phyloP scores from a whole-genome alignment of 2,888 invertebrate genomes.

The Eumacrocentrus americanus region DNA sequence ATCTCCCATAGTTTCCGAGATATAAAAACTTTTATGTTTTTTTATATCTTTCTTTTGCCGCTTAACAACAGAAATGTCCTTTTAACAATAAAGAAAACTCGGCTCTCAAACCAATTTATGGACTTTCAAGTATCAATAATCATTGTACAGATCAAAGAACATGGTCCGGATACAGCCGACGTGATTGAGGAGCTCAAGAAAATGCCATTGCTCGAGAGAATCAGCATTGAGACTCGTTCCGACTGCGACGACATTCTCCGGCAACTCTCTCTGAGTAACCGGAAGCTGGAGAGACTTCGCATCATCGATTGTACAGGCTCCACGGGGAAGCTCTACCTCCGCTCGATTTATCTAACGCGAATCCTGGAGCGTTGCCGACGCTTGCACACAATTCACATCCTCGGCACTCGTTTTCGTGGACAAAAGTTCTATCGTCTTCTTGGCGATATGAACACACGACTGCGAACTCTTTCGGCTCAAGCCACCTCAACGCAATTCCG shows the following conservation, averaged over 20 bases:
- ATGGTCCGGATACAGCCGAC: slow-evolving; percentile 36
- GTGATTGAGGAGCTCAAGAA: slow-evolving; percentile 47
- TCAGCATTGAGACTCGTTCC: slow-evolving; percentile 40
- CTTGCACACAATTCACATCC: slow-evolving; percentile 48
- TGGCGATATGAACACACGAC: slow-evolving; percentile 40
- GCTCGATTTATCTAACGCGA: slow-evolving; percentile 43
- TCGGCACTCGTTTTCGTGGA: slow-evolving; percentile 45
- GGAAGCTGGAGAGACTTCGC: slow-evolving; percentile 43
- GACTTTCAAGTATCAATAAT: no score
- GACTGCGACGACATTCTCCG: slow-evolving; percentile 49
- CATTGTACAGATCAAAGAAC: slow-evolving; percentile 38
- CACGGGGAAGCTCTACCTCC: slow-evolving; percentile 44
- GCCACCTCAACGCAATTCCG: slow-evolving; percentile 43
- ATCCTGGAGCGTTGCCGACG: slow-evolving; percentile 47
- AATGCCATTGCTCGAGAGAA: slow-evolving; percentile 45
- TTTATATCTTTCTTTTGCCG: no score
- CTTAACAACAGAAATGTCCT: no score
- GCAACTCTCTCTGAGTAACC: slow-evolving; percentile 50
- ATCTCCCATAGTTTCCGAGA: no score
- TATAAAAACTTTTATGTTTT: no score
- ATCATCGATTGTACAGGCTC: slow-evolving; percentile 45
- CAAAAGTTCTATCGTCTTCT: slow-evolving; percentile 48
- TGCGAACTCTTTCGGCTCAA: slow-evolving; percentile 36
- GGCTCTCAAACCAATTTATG: no score
- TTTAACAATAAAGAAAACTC: no score